Conservation (phyloP, 35 echinoderm and acorn worm genomes). For the Stichopus chloronotus region DNA sequence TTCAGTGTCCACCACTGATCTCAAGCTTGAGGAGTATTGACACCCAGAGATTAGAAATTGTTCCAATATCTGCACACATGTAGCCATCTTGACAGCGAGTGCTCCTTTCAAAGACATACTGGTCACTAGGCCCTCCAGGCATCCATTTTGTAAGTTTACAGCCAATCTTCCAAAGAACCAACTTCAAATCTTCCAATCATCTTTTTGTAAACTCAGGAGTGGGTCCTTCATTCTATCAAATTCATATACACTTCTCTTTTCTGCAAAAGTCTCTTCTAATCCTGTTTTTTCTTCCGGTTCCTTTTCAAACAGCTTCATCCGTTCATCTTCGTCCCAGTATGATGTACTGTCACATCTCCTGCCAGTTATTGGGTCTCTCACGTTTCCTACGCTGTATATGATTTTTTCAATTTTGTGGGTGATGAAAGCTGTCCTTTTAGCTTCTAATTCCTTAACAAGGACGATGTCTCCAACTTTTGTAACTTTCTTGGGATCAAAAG, state of each 20-base stretch:
- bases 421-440: constrained; percentile 52
- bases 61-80: too few relatives aligned
- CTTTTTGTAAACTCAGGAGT: constrained; percentile 13
- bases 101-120: too few relatives aligned
- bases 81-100: too few relatives aligned
- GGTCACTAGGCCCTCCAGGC: too few relatives aligned
- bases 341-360: constrained; percentile 72
- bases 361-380: constrained; percentile 88
- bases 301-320: constrained; percentile 9
- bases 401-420: constrained; percentile 77
- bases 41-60: too few relatives aligned
- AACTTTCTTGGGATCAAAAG: constrained; percentile 67
- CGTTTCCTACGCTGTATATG: constrained; percentile 80
- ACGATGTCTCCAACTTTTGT: constrained; percentile 86
- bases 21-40: too few relatives aligned
- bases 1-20: too few relatives aligned
- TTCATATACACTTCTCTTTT: constrained; percentile 41
- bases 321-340: constrained; percentile 76
- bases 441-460: constrained; percentile 71
- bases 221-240: constrained; percentile 51
- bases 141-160: too few relatives aligned
- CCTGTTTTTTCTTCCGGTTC: constrained; percentile 22
- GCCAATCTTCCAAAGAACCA: too few relatives aligned
- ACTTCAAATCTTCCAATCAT: constrained; percentile 27
- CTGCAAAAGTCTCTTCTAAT: constrained; percentile 38